A percentile compares a stretch with the other conserved stretches of the same genome.
Conservation (phyloP, 2,113 vertebrate species). For the Pyrgilauda ruficollis region DNA sequence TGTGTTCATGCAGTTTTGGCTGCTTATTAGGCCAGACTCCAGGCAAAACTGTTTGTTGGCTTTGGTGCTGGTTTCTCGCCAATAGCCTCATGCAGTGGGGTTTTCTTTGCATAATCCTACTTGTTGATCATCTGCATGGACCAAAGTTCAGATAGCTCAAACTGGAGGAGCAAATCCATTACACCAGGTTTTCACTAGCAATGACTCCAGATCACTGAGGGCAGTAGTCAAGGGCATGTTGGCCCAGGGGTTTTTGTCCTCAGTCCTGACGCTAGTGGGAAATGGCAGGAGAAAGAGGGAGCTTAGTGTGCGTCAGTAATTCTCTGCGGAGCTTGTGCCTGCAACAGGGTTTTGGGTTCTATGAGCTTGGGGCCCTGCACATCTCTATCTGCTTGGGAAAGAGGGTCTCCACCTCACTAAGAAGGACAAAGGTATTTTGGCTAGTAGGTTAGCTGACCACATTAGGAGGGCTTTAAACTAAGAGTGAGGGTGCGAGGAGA, state of each 20-base stretch:
- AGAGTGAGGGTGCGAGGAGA: background rate
- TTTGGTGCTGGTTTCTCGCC: background rate
- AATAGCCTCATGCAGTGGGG: background rate
- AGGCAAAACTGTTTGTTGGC: background rate
- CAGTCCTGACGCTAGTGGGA: background rate
- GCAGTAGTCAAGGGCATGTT: background rate
- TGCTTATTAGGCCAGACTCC: background rate
- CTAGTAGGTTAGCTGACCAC: background rate
- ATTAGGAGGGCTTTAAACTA: background rate
- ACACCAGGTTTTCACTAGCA: background rate
- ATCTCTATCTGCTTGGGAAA: background rate
- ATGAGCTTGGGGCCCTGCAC: background rate
- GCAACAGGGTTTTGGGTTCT: background rate
- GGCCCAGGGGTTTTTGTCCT: background rate
- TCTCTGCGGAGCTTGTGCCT: background rate
- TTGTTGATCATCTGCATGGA: background rate
- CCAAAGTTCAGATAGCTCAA: background rate
- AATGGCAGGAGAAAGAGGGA: background rate
- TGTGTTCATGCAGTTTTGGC: background rate
- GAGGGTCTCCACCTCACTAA: background rate
- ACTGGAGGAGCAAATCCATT: background rate
- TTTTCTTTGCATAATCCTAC: background rate
- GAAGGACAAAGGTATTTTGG: background rate
- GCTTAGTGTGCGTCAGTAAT: background rate
- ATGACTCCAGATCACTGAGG: background rate